Evolutionary conservation across 1,140 invertebrate species (phyloP), one percentile per base, ranked within the genome.

Genomic region (Halictus rubicundus): DNA sequence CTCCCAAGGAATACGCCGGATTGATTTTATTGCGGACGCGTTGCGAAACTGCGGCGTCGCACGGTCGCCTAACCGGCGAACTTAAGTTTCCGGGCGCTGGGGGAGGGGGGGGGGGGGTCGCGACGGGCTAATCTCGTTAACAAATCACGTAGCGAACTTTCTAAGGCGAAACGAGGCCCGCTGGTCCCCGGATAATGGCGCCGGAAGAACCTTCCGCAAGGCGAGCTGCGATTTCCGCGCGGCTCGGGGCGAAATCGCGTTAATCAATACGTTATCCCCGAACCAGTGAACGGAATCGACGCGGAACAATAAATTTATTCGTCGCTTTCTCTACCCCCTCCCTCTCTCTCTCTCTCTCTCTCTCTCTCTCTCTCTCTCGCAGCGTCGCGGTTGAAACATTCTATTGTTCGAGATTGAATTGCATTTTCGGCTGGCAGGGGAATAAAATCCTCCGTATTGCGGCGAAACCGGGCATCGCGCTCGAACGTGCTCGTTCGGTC

Each of bases 91-190:
- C 42, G 42, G 10, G 2, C 10, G 42, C 42, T 0, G 39, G 39
- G 39, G n/a, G n/a, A n/a, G 39, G 7, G 39, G 8, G 39, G 39
- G 39, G 10, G 39, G 9, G 2, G 42, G 42, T 46, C 42, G 42
- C 42, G 10, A 42, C 39, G 14, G 21, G 52, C 16, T 78, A 76
- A 68, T 81, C 66, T 76, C 68, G 72, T 80, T 82, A 76, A 80
- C 61, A 57, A 81, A 82, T 86, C 78, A 80, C 80, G 77, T 74
- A 74, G 68, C 69, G 61, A 85, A 81, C 66, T 85, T 85, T 69
- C 60, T 59, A 46, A 81, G 25, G 70, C 71, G 57, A 25, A 52
- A 59, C n/a, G 54, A 46, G 54, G n/a, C 54, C 32, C 7, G 21
- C 2, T 9, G 27, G 27, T 65, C 19, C 49, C 49, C 14, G 49